phyloP scores from a whole-genome alignment of 2,113 vertebrate species.

The Clarias batrachus region DNA sequence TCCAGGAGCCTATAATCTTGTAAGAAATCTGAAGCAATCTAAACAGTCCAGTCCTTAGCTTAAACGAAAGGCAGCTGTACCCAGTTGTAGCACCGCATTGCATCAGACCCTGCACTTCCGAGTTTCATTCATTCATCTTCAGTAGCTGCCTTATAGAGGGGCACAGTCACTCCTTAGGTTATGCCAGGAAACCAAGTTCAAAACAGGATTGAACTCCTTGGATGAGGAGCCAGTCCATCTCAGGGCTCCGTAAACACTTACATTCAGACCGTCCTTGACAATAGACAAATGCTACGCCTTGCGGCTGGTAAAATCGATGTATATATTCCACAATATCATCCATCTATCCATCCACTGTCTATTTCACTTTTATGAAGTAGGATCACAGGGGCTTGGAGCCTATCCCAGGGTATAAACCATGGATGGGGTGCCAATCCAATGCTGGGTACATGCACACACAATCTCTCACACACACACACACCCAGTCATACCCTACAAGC shows the following conservation, averaged over 20 bases:
- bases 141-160: not conserved
- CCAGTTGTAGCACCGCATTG: not conserved
- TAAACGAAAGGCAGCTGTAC: not conserved
- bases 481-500: too few species aligned
- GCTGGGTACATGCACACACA: too few species aligned
- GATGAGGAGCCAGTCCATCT: not conserved
- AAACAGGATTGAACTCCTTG: not conserved
- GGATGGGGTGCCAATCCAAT: too few species aligned
- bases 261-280: not conserved
- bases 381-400: too few species aligned
- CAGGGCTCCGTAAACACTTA: not conserved
- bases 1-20: not conserved
- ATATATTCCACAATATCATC: not conserved
- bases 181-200: not conserved
- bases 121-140: not conserved
- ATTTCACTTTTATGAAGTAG: too few species aligned
- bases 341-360: too few species aligned
- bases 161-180: not conserved
- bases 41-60: not conserved
- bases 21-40: not conserved
- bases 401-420: too few species aligned
- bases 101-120: not conserved
- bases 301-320: not conserved
- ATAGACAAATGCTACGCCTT: not conserved
- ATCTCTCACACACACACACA: too few species aligned